Conservation (phyloP, 1,140 invertebrate species). For the Zaprionus capensis region DNA sequence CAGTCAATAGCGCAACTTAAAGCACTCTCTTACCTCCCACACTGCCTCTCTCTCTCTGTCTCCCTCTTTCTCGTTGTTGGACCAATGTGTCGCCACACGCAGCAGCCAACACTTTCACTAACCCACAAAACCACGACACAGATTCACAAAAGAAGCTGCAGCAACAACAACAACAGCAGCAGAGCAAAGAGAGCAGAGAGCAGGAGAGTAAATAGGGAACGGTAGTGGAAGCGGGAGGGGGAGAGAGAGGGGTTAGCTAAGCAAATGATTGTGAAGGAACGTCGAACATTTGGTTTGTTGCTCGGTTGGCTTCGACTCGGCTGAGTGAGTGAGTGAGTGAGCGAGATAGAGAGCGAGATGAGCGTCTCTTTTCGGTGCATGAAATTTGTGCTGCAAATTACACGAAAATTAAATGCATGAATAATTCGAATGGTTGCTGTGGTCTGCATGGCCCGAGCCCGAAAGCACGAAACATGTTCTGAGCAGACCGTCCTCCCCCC, state of each 20-base stretch:
- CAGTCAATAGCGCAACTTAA: constrained; percentile 9
- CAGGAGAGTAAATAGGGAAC: constrained; percentile 19
- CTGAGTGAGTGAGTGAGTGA: background rate
- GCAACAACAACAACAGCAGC: constrained; percentile 12
- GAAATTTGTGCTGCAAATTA: constrained; percentile 79
- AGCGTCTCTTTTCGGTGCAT: constrained; percentile 35
- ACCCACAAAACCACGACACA: constrained; percentile 34
- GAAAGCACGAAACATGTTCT: constrained; percentile 14
- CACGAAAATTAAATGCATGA: constrained; percentile 83
- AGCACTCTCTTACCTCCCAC: background rate
- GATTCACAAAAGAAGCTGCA: constrained; percentile 12
- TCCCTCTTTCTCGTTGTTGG: background rate
- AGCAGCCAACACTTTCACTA: constrained; percentile 25
- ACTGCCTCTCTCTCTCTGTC: background rate
- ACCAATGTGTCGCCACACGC: constrained; percentile 14
- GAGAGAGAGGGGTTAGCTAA: constrained; percentile 9
- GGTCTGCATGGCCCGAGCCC: constrained; percentile 60
- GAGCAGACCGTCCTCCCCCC: background rate
- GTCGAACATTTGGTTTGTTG: constrained; percentile 67
- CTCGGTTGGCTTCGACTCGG: constrained; percentile 44
- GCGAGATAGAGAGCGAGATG: background rate
- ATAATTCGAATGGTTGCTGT: constrained; percentile 81
- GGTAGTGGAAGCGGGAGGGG: background rate
- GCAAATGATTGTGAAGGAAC: constrained; percentile 51
- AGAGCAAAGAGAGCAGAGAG: constrained; percentile 16